These are phyloP conservation scores for Bombus impatiens DNA, from an alignment of 1,140 invertebrate species.

Conservation along the genomic window DNA sequence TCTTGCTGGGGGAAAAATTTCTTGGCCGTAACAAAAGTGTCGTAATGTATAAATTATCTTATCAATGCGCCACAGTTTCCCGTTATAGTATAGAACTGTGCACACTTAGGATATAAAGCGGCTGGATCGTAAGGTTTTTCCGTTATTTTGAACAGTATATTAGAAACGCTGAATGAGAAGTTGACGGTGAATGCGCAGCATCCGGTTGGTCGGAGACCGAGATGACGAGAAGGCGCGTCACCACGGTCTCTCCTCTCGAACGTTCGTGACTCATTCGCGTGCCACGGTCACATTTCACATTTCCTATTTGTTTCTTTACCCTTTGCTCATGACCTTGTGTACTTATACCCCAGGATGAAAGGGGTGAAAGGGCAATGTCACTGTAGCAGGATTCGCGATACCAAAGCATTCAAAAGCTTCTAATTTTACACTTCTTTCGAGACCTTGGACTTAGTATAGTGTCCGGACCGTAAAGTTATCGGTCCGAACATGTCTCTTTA, in stretches of 20 bases:
- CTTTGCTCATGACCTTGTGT: conserved; percentile 29
- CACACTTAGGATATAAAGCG: not conserved
- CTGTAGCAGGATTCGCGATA: not conserved
- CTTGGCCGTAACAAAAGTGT: no score
- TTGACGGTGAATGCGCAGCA: not conserved
- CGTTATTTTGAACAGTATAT: not conserved
- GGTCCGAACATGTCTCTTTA: no score
- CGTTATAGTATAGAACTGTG: not conserved
- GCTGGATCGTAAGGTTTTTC: not conserved
- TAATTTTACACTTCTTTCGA: not conserved
- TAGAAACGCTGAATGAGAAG: not conserved
- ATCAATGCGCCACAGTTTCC: not conserved
- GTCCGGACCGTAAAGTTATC: no score
- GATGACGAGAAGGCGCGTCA: not conserved
- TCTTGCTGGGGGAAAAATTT: no score
- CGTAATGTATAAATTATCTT: no score
- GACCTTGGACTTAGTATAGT: not conserved
- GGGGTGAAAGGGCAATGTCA: conserved; percentile 4
- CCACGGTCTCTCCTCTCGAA: not conserved
- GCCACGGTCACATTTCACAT: not conserved
- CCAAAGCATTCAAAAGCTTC: not conserved
- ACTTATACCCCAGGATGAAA: not conserved
- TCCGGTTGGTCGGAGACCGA: not conserved
- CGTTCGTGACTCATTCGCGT: conserved; percentile 31
- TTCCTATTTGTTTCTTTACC: conserved; percentile 5